Conservation (phyloP, 2,113 vertebrate species). For the Scatophagus argus region DNA sequence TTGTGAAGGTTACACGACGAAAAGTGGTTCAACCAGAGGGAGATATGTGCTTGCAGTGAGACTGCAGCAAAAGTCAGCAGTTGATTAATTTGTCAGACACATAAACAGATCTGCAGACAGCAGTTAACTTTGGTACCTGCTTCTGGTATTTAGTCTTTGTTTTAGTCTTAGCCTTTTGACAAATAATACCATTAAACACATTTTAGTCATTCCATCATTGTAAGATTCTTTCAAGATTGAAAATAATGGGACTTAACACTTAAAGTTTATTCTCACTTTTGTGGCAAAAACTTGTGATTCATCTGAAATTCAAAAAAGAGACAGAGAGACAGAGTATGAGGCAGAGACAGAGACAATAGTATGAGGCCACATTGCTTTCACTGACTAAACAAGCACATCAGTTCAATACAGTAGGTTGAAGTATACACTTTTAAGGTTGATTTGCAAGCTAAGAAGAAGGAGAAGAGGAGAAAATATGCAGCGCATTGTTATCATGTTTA, state of each 20-base stretch:
- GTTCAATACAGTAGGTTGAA: too few relatives aligned
- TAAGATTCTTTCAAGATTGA: neutral
- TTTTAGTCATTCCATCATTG: neutral
- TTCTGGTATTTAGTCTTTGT: neutral
- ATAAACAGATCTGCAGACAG: neutral
- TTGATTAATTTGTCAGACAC: neutral
- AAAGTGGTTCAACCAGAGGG: neutral
- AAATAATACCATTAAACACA: neutral
- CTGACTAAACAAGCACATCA: too few relatives aligned
- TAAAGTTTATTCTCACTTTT: neutral
- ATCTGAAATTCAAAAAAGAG: neutral
- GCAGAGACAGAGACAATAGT: too few relatives aligned
- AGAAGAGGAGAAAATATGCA: too few relatives aligned
- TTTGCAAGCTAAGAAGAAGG: too few relatives aligned
- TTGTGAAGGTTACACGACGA: neutral
- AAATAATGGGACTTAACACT: neutral
- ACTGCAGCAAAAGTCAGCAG: conserved; percentile 10
- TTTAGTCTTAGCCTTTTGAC: neutral
- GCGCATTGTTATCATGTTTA: too few relatives aligned
- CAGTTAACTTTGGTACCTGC: neutral
- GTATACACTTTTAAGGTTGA: too few relatives aligned
- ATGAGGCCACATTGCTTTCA: too few relatives aligned
- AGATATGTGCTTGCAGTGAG: conserved; percentile 2
- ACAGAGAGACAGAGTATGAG: too few relatives aligned
- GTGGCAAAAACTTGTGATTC: neutral